phyloP scores from a whole-genome alignment of 2,113 vertebrate species.

The Actinemys pallida region DNA sequence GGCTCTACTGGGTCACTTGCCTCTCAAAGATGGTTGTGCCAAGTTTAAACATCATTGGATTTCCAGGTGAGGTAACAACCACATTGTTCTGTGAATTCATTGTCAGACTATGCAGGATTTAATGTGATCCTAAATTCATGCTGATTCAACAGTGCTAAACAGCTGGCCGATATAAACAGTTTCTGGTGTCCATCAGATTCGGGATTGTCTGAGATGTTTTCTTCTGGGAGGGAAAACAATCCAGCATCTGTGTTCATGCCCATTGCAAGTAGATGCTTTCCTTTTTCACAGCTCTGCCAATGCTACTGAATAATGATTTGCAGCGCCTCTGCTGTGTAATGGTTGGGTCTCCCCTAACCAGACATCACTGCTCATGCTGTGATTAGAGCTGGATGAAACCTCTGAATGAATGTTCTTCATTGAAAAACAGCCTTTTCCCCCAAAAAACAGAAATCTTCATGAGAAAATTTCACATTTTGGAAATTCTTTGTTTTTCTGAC shows the following conservation, averaged over 20 bases:
- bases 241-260: not conserved
- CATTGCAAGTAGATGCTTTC: too few relatives aligned
- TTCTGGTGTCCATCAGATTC: not conserved
- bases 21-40: not conserved
- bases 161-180: conserved; percentile 37
- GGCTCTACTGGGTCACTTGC: not conserved
- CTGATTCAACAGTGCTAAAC: not conserved
- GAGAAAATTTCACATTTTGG: not conserved
- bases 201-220: conserved; percentile 45
- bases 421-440: not conserved
- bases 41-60: not conserved
- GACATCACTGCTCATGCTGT: not conserved
- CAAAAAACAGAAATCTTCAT: not conserved
- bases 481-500: conserved; percentile 16
- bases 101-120: conserved; percentile 11
- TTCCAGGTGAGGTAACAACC: conserved; percentile 42
- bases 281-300: too few relatives aligned
- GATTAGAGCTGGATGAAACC: not conserved
- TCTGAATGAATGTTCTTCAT: not conserved
- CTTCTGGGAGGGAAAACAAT: not conserved
- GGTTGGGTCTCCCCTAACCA: too few relatives aligned
- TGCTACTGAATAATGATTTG: too few relatives aligned
- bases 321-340: too few relatives aligned
- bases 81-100: conserved; percentile 32
- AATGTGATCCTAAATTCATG: not conserved